Base-by-base conservation (phyloP, 2,113 vertebrate genomes). In the Chaenogobius annularis region DNA sequence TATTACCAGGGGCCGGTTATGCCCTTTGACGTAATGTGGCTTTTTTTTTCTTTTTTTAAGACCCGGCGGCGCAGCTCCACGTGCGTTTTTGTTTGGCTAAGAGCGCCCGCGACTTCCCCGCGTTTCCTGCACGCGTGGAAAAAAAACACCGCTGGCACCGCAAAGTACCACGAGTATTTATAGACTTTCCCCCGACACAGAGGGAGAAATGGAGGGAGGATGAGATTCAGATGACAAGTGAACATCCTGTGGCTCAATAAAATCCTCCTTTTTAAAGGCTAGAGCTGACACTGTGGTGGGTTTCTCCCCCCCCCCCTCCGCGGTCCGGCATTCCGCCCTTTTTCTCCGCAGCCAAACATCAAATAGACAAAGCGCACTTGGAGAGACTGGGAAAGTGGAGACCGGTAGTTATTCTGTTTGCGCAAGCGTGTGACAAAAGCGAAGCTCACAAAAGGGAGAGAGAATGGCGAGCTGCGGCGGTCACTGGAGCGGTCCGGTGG, bases 111-210 rank as follows among this genome's bases (percentile, higher is more conserved):
- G 70, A 62, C 65, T 70, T 85, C 76, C 76, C 77, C 63, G 40
- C 83, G 52, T 88, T 83, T 82, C 61, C 73, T 47, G 76, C 69
- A 71, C 71, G 77, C 70, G n/a, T n/a, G n/a, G n/a, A n/a, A 64
- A 66, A 10, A 73, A 67, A 73, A 75, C 71, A 52, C 55, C 47
- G 73, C 23, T 17, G 67, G 74, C 77, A 73, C 68, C 62, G 77
- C 79, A 66, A 64, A n/a, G n/a, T n/a, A 75, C 81, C 79, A 9
- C 19, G 79, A 10, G 67, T 90, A 89, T 89, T 90, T 88, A 91
- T 82, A 90, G 85, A 73, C 72, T 47, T 68, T 70, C 89, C 82
- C 83, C 77, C 80, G 82, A 52, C 69, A 78, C 68, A 73, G 37
- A 59, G 63, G 5, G 66, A 82, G 70, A 76, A 70, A 48, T 19